phyloP scores from a whole-genome alignment of 2,113 vertebrate species.

The Phalacrocorax aristotelis region DNA sequence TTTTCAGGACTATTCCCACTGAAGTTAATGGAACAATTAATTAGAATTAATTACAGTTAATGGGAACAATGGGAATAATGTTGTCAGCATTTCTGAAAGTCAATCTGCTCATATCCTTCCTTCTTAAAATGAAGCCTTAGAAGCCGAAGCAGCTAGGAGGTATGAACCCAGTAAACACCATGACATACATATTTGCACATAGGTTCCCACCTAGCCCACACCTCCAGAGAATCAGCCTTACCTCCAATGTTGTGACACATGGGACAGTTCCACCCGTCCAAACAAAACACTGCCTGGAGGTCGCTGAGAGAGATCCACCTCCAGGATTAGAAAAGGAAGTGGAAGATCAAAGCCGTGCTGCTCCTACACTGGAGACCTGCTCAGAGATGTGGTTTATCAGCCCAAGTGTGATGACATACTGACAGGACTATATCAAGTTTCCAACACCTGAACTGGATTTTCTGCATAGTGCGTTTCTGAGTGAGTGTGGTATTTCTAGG shows the following conservation, averaged over 20 bases:
- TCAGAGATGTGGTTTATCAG: neutral
- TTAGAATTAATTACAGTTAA: neutral
- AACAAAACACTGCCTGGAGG: neutral
- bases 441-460: neutral
- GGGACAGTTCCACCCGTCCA: neutral
- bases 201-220: neutral
- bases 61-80: neutral
- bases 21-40: neutral
- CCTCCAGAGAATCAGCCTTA: neutral
- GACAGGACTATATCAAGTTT: neutral
- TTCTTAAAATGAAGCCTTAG: neutral
- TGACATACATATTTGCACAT: neutral
- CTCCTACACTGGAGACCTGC: neutral
- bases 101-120: neutral
- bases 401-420: neutral
- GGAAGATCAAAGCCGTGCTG: neutral
- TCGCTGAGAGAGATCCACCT: neutral
- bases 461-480: neutral
- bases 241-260: neutral
- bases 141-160: neutral
- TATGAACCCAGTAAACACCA: neutral
- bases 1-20: neutral
- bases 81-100: neutral
- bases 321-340: neutral
- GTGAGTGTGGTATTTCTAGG: neutral